Conservation (phyloP, 2,113 vertebrate genomes). For the Rana temporaria region DNA sequence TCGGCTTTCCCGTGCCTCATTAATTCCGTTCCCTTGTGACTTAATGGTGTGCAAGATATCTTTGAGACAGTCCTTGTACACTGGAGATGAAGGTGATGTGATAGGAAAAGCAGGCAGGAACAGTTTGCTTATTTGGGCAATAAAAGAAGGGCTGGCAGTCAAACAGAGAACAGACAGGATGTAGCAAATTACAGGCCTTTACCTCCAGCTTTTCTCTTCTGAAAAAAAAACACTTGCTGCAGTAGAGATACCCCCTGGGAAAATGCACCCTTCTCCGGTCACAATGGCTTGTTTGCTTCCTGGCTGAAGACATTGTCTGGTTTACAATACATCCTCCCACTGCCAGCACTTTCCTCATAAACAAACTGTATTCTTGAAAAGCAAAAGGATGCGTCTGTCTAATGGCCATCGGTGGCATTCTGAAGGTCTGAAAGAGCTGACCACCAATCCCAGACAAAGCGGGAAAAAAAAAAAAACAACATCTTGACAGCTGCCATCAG, state of each 20-base stretch:
- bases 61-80: constrained; percentile 53
- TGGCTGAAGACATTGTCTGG: constrained; percentile 59
- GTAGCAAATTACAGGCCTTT: constrained; percentile 63
- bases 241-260: constrained; percentile 64
- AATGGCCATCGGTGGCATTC: constrained; percentile 11
- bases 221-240: constrained; percentile 57
- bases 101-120: constrained; percentile 59
- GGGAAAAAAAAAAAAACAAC: constrained; percentile 10
- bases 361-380: background rate
- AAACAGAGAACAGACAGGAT: constrained; percentile 65
- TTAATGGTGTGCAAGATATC: constrained; percentile 53
- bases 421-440: background rate
- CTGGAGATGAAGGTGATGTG: constrained; percentile 62
- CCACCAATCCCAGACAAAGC: background rate
- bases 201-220: constrained; percentile 61
- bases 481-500: background rate
- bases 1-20: constrained; percentile 53
- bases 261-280: constrained; percentile 55
- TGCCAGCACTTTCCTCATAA: constrained; percentile 47
- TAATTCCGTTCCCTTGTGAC: constrained; percentile 52
- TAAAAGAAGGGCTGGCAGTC: constrained; percentile 64
- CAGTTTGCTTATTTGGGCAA: constrained; percentile 65
- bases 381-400: constrained; percentile 5
- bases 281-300: constrained; percentile 63
- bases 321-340: constrained; percentile 50